Evolutionary conservation across 2,797 vertebrate species (phyloP).

Genomic region (Platalea minor): DNA sequence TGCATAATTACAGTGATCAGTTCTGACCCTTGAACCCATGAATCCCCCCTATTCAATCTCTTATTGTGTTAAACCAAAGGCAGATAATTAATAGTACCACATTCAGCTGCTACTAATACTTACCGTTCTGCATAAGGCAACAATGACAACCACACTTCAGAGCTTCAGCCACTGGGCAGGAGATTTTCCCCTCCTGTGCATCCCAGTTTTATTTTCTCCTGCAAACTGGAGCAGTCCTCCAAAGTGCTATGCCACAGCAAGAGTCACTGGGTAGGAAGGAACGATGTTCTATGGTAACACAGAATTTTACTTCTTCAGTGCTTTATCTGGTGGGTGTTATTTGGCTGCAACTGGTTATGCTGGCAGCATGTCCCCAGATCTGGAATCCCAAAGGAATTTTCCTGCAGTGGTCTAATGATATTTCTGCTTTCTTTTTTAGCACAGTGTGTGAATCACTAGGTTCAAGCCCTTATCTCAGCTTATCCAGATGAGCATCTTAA

Average conservation of each 20-base stretch:
- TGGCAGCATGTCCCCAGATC: not conserved
- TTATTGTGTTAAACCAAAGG: not conserved
- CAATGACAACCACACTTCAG: not conserved
- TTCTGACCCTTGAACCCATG: not conserved
- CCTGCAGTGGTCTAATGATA: not conserved
- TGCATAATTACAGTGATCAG: not conserved
- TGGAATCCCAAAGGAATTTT: not conserved
- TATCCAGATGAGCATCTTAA: not conserved
- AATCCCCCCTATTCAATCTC: not conserved
- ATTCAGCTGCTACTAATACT: not conserved
- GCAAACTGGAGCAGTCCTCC: not conserved
- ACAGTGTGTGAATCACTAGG: not conserved
- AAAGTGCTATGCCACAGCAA: not conserved
- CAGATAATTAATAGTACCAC: not conserved
- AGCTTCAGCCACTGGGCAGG: not conserved
- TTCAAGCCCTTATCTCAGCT: not conserved
- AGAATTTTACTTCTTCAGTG: not conserved
- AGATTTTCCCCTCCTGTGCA: not conserved
- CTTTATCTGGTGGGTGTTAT: not conserved
- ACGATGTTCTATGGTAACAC: fast-evolving
- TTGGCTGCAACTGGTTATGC: not conserved
- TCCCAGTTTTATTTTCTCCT: not conserved
- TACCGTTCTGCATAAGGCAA: not conserved
- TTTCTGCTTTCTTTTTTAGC: not conserved
- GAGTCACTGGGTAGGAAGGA: not conserved